Percentiles rank a stretch among this genome's conserved stretches.
Conservation (phyloP, 2,797 vertebrate genomes). For the Xiphorhynchus erythropygius region DNA sequence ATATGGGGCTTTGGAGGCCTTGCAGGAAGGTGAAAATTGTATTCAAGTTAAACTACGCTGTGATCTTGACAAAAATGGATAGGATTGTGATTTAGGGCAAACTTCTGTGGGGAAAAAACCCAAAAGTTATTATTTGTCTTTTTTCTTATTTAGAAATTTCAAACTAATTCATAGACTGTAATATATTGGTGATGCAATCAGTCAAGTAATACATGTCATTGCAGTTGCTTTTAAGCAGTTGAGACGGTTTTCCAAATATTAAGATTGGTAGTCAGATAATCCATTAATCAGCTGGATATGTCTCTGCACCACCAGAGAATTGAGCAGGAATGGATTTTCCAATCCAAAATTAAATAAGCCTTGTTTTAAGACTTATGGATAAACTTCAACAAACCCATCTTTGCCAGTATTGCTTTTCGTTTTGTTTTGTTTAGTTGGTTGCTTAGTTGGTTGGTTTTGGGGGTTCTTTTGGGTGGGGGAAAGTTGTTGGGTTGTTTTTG, state of each 20-base stretch:
- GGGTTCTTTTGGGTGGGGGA: too few species aligned
- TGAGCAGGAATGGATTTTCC: neutral
- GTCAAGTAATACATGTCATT: neutral
- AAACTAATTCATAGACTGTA: neutral
- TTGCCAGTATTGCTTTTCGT: neutral
- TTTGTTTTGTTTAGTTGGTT: neutral
- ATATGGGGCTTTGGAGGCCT: neutral
- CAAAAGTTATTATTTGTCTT: neutral
- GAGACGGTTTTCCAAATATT: neutral
- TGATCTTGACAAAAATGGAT: neutral
- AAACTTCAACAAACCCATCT: neutral
- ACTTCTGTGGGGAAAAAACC: accelerated
- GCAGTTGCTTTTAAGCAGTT: neutral
- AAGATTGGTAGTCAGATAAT: neutral
- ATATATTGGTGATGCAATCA: neutral
- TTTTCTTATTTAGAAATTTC: neutral
- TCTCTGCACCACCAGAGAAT: neutral
- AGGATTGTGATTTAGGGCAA: neutral
- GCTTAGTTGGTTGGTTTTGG: neutral
- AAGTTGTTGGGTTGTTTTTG: neutral
- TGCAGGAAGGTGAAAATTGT: neutral
- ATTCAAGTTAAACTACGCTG: neutral
- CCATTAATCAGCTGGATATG: neutral
- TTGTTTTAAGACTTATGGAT: neutral
- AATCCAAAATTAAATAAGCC: neutral